Evolutionary conservation across 2,113 vertebrate species (phyloP).

Genomic region (Dromaius novaehollandiae): DNA sequence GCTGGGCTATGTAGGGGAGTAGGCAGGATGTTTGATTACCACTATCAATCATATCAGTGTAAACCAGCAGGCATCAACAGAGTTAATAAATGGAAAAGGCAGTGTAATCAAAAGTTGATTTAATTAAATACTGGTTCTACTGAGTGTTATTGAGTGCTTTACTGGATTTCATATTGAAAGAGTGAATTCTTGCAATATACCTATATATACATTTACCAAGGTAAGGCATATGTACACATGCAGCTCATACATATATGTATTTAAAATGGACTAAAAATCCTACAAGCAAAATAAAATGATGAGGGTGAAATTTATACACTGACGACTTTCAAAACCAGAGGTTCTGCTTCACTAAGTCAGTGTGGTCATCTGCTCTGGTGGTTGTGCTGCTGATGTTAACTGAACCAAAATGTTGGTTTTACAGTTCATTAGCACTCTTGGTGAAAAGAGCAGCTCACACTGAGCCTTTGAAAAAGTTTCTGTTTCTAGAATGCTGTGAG

Average conservation of each 20-base stretch:
- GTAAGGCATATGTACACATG: not conserved
- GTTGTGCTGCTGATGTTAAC: conserved; percentile 28
- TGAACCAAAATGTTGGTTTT: conserved; percentile 68
- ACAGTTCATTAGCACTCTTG: conserved; percentile 51
- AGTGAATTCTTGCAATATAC: not conserved
- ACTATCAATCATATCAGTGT: not conserved
- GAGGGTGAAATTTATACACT: not conserved
- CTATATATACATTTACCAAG: not conserved
- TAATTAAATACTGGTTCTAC: not conserved
- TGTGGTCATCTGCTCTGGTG: not conserved
- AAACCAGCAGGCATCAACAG: not conserved
- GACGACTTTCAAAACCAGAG: not conserved
- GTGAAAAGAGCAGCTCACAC: conserved; percentile 34
- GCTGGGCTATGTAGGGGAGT: not conserved
- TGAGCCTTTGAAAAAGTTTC: conserved; percentile 45
- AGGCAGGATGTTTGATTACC: not conserved
- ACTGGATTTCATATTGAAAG: not conserved
- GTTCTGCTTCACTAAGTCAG: not conserved
- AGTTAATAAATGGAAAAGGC: not conserved
- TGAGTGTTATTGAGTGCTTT: not conserved
- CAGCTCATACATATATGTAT: not conserved
- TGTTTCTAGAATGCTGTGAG: conserved; percentile 33
- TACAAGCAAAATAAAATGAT: not conserved
- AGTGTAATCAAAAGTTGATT: not conserved
- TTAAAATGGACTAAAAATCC: not conserved